Evolutionary conservation across 2,113 vertebrate species (phyloP).

Genomic region (Propithecus coquereli): DNA sequence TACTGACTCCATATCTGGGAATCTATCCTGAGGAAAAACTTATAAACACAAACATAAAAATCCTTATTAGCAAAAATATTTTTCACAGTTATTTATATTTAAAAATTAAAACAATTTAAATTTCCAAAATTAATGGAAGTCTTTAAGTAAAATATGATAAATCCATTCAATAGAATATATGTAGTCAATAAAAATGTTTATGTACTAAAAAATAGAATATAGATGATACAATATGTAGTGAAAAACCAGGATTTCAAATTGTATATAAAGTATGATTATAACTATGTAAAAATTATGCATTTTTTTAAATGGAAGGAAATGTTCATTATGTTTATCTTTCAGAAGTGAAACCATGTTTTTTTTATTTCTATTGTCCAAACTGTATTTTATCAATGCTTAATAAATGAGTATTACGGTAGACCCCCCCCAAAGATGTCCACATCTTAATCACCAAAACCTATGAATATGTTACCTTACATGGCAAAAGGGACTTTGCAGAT

Average conservation of each 20-base stretch:
- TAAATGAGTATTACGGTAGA: background rate
- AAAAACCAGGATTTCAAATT: background rate
- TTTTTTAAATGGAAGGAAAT: background rate
- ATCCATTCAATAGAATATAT: background rate
- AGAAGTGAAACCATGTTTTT: background rate
- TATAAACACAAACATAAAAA: background rate
- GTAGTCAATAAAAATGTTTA: background rate
- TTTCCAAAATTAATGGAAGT: background rate
- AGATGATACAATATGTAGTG: background rate
- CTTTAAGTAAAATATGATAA: background rate
- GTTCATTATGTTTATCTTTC: background rate
- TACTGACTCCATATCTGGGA: background rate
- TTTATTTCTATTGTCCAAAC: background rate
- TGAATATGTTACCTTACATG: background rate
- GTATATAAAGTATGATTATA: background rate
- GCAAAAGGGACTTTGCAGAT: background rate
- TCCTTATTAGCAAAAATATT: background rate
- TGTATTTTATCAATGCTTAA: background rate
- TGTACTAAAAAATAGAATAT: background rate
- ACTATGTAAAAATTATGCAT: background rate
- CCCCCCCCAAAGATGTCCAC: background rate
- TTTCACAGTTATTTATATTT: slow-evolving; percentile 6
- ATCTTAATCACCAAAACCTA: background rate
- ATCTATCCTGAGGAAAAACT: background rate
- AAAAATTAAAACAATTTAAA: background rate